Evolutionary conservation across 2,888 invertebrate species (phyloP).

Genomic region (Epiblema foenella): DNA sequence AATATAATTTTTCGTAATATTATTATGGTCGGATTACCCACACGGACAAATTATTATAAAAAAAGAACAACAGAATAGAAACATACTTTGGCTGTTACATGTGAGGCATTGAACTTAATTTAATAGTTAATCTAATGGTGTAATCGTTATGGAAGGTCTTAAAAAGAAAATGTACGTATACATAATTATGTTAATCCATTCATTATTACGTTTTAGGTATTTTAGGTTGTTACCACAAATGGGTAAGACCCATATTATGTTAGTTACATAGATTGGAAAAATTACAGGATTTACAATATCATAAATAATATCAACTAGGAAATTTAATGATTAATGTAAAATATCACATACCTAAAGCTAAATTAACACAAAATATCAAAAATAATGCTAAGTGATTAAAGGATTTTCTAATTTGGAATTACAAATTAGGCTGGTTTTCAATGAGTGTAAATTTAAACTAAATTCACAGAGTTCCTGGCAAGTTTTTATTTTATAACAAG

Average conservation of each 20-base stretch:
- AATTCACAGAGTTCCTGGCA: slow-evolving; percentile 41
- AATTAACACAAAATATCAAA: slow-evolving; percentile 34
- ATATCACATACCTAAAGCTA: slow-evolving; percentile 41
- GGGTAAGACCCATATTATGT: slow-evolving; percentile 7
- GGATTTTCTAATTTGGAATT: neutral
- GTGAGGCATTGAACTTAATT: slow-evolving; percentile 19
- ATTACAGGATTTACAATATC: slow-evolving; percentile 30
- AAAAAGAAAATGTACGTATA: slow-evolving; percentile 9
- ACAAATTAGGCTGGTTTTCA: slow-evolving; percentile 35
- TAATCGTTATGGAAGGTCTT: slow-evolving; percentile 2
- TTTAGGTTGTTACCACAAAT: slow-evolving; percentile 12
- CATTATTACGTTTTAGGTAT: too few relatives aligned
- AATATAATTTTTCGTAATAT: neutral
- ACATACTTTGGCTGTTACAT: slow-evolving; percentile 26
- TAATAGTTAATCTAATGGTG: slow-evolving; percentile 23
- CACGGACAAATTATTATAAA: slow-evolving; percentile 19
- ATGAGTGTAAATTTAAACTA: slow-evolving; percentile 20
- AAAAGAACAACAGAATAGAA: neutral
- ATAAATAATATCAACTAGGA: slow-evolving; percentile 40
- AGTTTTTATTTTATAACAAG: slow-evolving; percentile 32
- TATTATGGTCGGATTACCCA: slow-evolving; percentile 10
- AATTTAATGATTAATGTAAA: slow-evolving; percentile 33
- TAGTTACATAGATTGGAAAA: slow-evolving; percentile 16
- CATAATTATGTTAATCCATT: slow-evolving; percentile 7
- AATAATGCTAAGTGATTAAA: slow-evolving; percentile 43